phyloP scores from a whole-genome alignment of 2,797 vertebrate genomes.

The Centropyge bicolor region DNA sequence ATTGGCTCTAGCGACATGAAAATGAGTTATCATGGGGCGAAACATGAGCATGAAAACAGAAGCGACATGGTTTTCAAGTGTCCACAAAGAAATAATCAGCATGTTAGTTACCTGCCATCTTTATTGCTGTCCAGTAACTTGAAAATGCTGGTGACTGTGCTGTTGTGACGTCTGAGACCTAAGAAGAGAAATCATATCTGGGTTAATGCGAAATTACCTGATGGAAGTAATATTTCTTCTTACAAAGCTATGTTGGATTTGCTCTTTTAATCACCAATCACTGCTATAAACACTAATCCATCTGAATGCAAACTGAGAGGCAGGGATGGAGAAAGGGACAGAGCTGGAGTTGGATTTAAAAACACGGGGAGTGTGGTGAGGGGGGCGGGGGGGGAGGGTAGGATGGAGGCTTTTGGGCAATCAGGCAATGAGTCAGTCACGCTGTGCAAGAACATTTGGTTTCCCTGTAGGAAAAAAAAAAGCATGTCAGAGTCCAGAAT shows the following conservation, averaged over 20 bases:
- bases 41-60: neutral
- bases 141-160: constrained; percentile 62
- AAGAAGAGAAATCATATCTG: constrained; percentile 26
- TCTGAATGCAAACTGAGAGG: constrained; percentile 50
- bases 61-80: neutral
- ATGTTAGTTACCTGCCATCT: constrained; percentile 75
- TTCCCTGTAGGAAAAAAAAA: constrained; percentile 75
- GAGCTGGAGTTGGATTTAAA: constrained; percentile 55
- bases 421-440: constrained; percentile 82
- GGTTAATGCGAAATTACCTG: constrained; percentile 30
- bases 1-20: neutral
- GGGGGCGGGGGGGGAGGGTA: neutral
- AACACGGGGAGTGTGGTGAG: constrained; percentile 24
- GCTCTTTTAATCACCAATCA: constrained; percentile 40
- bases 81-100: neutral
- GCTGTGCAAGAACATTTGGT: constrained; percentile 82
- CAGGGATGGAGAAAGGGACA: constrained; percentile 31
- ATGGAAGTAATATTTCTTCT: constrained; percentile 7
- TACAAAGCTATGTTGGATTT: constrained; percentile 20
- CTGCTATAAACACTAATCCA: constrained; percentile 40
- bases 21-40: neutral
- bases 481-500: constrained; percentile 81
- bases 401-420: constrained; percentile 67
- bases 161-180: constrained; percentile 65
- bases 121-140: constrained; percentile 77